Base-by-base conservation (phyloP, 2,113 vertebrate genomes). In the Clarias batrachus region DNA sequence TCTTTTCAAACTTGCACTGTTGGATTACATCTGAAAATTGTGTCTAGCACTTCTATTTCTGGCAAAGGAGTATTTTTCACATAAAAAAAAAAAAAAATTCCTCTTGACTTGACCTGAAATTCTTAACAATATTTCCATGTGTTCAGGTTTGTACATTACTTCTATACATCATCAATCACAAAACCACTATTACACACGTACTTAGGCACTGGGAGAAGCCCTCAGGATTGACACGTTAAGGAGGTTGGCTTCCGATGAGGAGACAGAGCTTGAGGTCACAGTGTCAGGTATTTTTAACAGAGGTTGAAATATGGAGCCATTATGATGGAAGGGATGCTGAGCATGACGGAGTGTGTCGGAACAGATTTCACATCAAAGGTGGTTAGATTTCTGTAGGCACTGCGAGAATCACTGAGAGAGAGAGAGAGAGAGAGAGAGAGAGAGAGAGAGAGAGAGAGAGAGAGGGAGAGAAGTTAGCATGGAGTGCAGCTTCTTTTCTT, bases 231-330 rank as follows among this genome's bases (percentile, higher is more conserved):
- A 92, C 90, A 91, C 52, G 13, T 56, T 27, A 89, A 73, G 33
- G 37, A 73, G 70, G 19, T 23, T 13, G 41, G 41, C 23, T 74
- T 25, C 41, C 25, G 21, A 74, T 3, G 14, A 81, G 71, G 25
- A 62, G 87, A 85, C 57, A 90, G 91, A 92, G 92, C 89, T 92
- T 41, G 85, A 87, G 89, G 71, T 79, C 89, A 92, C 93, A 92
- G 92, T 93, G 27, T 80, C 30, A 21, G 7, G 25, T 33, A 80
- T 80, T 33, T 79, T 59, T 77, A n/a, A 27, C 25, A 17, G 27
- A 82, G 91, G 74, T 91, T 93, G 85, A 87, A 92, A 89, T 89
- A n/a, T 21, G 78, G 52, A 68, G 52, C 9, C 13, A n/a, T 41
- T 1, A 83, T 52, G 27, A 27, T 30, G 62, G 4, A 73, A 33